Evolutionary conservation across 2,888 invertebrate genomes (phyloP).

Genomic region (Hemicrepidius hirtus): DNA sequence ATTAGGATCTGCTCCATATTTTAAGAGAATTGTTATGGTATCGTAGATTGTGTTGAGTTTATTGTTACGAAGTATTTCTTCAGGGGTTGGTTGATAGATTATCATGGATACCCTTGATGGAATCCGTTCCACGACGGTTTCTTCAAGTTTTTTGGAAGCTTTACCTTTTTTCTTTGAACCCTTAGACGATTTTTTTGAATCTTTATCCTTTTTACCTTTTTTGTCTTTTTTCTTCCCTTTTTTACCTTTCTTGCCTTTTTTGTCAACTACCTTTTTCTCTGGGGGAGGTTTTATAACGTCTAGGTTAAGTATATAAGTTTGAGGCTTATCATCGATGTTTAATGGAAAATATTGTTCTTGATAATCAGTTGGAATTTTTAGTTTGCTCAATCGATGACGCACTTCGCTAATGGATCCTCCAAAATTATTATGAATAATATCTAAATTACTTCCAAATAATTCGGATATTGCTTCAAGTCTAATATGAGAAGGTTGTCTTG

Average conservation of each 20-base stretch:
- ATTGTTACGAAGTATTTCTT: conserved; percentile 20
- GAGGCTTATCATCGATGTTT: background rate
- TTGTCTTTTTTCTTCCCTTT: conserved; percentile 21
- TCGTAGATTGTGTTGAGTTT: conserved; percentile 52
- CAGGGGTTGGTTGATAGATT: conserved; percentile 22
- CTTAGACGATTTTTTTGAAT: conserved; percentile 7
- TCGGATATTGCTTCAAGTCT: background rate
- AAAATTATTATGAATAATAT: background rate
- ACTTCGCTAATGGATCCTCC: background rate
- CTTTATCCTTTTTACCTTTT: conserved; percentile 24
- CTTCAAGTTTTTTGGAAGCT: conserved; percentile 2
- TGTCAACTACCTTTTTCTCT: conserved; percentile 38
- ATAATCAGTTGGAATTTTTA: conserved; percentile 5
- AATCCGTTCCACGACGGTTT: no score
- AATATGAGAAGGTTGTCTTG: background rate
- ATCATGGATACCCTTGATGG: no score
- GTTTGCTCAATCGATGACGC: background rate
- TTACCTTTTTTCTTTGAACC: conserved; percentile 5
- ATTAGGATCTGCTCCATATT: conserved; percentile 67
- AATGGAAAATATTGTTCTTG: conserved; percentile 9
- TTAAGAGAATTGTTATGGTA: conserved; percentile 64
- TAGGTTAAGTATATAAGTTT: conserved; percentile 50
- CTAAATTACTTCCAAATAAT: conserved; percentile 15
- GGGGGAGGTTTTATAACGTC: conserved; percentile 43
- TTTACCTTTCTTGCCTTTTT: no score